Conservation (phyloP, 2,113 vertebrate species). For the Strix uralensis region DNA sequence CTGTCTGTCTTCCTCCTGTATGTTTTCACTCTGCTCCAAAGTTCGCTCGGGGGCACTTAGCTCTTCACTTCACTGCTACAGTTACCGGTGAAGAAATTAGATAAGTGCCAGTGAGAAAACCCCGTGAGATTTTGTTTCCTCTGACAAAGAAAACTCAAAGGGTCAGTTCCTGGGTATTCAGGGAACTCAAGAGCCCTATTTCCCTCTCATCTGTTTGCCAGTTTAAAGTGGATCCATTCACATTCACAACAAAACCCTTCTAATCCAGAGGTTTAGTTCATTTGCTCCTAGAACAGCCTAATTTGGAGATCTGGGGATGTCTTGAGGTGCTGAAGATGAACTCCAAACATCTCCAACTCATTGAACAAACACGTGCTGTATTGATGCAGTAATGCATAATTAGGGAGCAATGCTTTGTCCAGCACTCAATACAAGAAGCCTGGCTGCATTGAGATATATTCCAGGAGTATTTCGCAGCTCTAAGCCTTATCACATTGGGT, state of each 20-base stretch:
- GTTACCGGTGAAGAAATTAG: neutral
- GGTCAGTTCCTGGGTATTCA: neutral
- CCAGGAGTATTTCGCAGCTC: neutral
- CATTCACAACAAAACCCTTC: neutral
- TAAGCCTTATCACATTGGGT: neutral
- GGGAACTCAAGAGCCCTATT: neutral
- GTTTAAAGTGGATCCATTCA: neutral
- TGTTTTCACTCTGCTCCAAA: neutral
- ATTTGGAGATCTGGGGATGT: neutral
- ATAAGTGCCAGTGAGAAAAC: neutral
- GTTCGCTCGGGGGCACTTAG: neutral
- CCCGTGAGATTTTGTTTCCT: neutral
- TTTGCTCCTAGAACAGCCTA: neutral
- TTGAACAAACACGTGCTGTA: neutral
- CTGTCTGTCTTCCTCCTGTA: neutral
- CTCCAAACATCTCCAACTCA: neutral
- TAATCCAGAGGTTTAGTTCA: neutral
- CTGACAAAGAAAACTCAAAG: neutral
- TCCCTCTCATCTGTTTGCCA: neutral
- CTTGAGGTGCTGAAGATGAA: neutral
- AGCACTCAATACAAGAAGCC: neutral
- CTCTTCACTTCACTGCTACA: neutral
- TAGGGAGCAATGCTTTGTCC: neutral
- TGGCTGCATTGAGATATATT: neutral
- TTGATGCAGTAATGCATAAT: neutral